Evolutionary conservation across 2,797 vertebrate species (phyloP), one percentile per base, ranked within the genome.

Genomic region (Pseudochromis fuscus): DNA sequence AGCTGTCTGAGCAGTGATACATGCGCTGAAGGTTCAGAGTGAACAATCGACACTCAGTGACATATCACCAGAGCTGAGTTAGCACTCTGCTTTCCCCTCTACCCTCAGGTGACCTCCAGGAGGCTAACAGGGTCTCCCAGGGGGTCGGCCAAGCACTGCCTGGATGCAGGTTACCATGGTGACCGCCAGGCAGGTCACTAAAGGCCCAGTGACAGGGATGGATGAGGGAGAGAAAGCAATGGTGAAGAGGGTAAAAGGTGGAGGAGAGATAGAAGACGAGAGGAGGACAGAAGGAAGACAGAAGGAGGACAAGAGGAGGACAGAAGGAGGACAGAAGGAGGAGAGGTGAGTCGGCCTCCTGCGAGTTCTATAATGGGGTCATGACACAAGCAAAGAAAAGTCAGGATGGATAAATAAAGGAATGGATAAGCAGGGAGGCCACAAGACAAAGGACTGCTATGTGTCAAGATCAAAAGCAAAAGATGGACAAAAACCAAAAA

Each of bases 321-420:
- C 3, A 33, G 31, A 33, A 11, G 31, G 31, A 33, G 31, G 31
- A 33, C 8, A 15, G 30, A 7, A 5, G 50, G 71, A 38, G 71
- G 33, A 58, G 57, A 72, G 70, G 72, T 57, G 77, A 82, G 72
- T 30, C 23, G 77, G 83, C 81, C 81, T 89, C 88, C 91, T 85
- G 87, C 48, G 68, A 67, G 70, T 30, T 79, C 81, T 64, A 81
- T 85, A 91, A 92, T 91, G 85, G 68, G 81, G 83, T 82, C 81
- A 35, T 51, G 57, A 85, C 82, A 71, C 46, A 46, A 84, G 74
- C 51, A 78, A 71, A 67, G 38, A 60, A 40, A 12, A 13, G 40
- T 24, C 59, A 5, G 37, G 42, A 64, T 6, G 68, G 44, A 84
- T 49, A 58, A 27, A 70, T 64, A 46, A 64, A 49, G 57, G 16